Percentiles rank a stretch among this genome's conserved stretches.
phyloP scores from a whole-genome alignment of 2,113 vertebrate species.

The Dissostichus mawsoni region DNA sequence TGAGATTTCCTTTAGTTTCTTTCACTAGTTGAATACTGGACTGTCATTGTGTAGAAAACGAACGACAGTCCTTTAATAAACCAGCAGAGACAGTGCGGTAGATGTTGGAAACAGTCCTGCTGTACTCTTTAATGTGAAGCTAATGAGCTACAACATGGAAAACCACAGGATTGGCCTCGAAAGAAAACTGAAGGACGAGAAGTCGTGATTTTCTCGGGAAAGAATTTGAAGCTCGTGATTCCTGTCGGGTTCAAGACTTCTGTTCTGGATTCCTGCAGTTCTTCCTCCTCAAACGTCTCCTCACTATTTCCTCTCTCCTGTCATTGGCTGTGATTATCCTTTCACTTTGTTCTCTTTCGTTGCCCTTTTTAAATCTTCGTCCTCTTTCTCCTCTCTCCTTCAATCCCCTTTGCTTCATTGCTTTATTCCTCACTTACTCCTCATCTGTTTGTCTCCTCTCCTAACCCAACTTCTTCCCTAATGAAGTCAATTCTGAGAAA shows the following conservation, averaged over 20 bases:
- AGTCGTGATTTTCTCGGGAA: conserved; percentile 38
- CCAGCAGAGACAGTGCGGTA: not conserved
- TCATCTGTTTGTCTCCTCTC: conserved; percentile 2
- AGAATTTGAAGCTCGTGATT: conserved; percentile 52
- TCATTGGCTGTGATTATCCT: not conserved
- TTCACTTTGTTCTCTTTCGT: not conserved
- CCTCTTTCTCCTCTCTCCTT: not conserved
- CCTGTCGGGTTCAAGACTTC: conserved; percentile 34
- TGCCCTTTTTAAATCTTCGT: not conserved
- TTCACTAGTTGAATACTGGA: not conserved
- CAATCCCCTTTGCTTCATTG: not conserved
- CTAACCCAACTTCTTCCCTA: too few relatives aligned
- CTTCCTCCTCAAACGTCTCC: not conserved
- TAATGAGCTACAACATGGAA: conserved; percentile 67
- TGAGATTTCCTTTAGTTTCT: too few relatives aligned
- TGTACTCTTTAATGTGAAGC: conserved; percentile 54
- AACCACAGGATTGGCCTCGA: conserved; percentile 44
- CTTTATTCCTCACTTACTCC: not conserved
- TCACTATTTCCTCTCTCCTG: not conserved
- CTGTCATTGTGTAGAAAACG: conserved; percentile 11
- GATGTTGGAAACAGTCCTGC: conserved; percentile 54
- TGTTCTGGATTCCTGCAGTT: conserved; percentile 40
- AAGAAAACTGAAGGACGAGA: not conserved
- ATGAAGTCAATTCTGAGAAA: too few relatives aligned
- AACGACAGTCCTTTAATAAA: not conserved